Percentiles rank a stretch among this genome's conserved stretches.
phyloP scores from a whole-genome alignment of 2,888 invertebrate genomes.

The Anthrax anthrax region DNA sequence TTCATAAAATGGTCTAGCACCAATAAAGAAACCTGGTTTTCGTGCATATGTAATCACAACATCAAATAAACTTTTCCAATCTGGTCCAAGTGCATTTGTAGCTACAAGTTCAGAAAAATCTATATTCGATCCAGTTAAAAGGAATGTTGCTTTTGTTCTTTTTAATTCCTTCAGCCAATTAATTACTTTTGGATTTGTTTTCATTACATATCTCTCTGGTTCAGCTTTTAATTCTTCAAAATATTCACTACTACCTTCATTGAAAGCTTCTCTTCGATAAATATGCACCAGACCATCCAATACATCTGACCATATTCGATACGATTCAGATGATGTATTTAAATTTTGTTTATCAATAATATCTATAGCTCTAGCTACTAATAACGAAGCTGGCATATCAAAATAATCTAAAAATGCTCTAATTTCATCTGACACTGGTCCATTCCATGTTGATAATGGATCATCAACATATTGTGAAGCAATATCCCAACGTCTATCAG shows the following conservation, averaged over 20 bases:
- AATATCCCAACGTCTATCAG: constrained; percentile 40
- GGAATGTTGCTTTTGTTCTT: constrained; percentile 42
- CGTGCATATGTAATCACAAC: constrained; percentile 50
- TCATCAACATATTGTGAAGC: constrained; percentile 39
- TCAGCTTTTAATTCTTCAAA: constrained; percentile 43
- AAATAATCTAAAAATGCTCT: constrained; percentile 58
- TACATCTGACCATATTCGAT: constrained; percentile 51
- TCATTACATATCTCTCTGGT: constrained; percentile 44
- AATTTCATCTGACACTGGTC: constrained; percentile 41
- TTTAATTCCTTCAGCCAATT: constrained; percentile 45
- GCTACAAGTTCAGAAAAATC: constrained; percentile 56
- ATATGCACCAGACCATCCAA: constrained; percentile 44
- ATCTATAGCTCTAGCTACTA: constrained; percentile 54
- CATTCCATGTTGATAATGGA: constrained; percentile 47
- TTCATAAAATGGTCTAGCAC: constrained; percentile 40
- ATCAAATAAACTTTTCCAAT: constrained; percentile 52
- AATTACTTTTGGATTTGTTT: constrained; percentile 37
- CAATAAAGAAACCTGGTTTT: constrained; percentile 59
- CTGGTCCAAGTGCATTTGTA: constrained; percentile 43
- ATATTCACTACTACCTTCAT: constrained; percentile 42
- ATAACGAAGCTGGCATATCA: constrained; percentile 49
- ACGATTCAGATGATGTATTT: constrained; percentile 24
- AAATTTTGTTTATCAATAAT: constrained; percentile 39
- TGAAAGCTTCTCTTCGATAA: constrained; percentile 45
- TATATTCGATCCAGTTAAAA: constrained; percentile 57